These are phyloP conservation scores for Phodopus roborovskii DNA, from an alignment of 2,113 vertebrate species.

Conservation along the genomic window DNA sequence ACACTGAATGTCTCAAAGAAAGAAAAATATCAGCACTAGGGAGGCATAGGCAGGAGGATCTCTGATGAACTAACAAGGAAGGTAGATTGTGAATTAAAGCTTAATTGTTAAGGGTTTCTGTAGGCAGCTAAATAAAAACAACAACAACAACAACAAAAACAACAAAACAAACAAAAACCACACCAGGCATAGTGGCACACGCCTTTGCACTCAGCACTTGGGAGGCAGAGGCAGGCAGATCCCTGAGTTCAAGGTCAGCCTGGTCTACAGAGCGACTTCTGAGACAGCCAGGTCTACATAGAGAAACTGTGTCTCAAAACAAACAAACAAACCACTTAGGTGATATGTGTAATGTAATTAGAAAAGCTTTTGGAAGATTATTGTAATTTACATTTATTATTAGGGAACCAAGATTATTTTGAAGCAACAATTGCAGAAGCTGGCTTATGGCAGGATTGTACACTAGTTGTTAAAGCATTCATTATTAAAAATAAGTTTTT, in stretches of 20 bases:
- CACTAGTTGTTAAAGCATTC: constrained; percentile 35
- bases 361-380: constrained; percentile 27
- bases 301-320: no score
- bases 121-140: constrained; percentile 19
- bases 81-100: not conserved
- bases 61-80: constrained; percentile 37
- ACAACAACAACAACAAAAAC: no score
- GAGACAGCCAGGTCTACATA: no score
- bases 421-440: constrained; percentile 24
- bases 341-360: not conserved
- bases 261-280: no score
- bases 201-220: no score
- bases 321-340: not conserved
- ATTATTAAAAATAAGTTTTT: constrained; percentile 45
- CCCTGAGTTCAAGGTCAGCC: no score
- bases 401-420: constrained; percentile 48
- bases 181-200: no score
- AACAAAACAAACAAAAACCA: no score
- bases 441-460: constrained; percentile 30
- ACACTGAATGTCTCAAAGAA: constrained; percentile 20
- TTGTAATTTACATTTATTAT: constrained; percentile 41
- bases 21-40: not conserved
- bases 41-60: not conserved
- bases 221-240: no score
- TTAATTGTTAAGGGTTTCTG: constrained; percentile 11